Conservation (phyloP, 2,888 invertebrate species). For the Cheiracanthium punctorium region DNA sequence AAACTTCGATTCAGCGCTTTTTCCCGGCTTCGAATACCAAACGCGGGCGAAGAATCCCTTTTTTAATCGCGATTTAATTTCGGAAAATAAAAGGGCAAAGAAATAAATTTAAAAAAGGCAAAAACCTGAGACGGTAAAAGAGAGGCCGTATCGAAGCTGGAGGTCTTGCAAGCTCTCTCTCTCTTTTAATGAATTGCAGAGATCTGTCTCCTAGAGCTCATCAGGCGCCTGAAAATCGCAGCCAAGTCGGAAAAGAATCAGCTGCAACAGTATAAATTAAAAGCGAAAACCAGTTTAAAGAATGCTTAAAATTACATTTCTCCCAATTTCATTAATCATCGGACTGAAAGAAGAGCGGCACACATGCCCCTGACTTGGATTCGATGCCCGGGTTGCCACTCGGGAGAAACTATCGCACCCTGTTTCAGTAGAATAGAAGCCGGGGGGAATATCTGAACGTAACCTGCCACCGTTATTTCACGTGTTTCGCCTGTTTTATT, state of each 20-base stretch:
- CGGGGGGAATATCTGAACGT: no score
- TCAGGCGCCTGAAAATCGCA: constrained; percentile 65
- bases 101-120: not conserved
- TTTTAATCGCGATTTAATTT: constrained; percentile 25
- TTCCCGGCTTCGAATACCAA: constrained; percentile 2
- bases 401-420: constrained; percentile 29
- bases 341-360: constrained; percentile 64
- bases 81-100: constrained; percentile 14
- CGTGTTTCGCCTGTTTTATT: no score
- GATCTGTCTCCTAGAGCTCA: constrained; percentile 63
- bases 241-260: constrained; percentile 61
- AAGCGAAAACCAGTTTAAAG: constrained; percentile 70
- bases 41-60: constrained; percentile 4
- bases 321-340: constrained; percentile 70
- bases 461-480: no score
- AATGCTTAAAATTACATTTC: constrained; percentile 71
- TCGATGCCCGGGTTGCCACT: constrained; percentile 28
- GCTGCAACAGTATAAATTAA: constrained; percentile 69
- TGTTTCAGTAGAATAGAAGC: not conserved
- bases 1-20: constrained; percentile 14
- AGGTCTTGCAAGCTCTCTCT: not conserved
- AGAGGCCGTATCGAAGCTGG: not conserved
- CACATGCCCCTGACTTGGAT: constrained; percentile 63
- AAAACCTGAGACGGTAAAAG: constrained; percentile 27
- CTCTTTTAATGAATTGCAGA: constrained; percentile 42